A percentile compares a stretch with the other conserved stretches of the same genome.
Evolutionary conservation across 2,113 vertebrate species (phyloP).

Genomic region (Ceratotherium simum): DNA sequence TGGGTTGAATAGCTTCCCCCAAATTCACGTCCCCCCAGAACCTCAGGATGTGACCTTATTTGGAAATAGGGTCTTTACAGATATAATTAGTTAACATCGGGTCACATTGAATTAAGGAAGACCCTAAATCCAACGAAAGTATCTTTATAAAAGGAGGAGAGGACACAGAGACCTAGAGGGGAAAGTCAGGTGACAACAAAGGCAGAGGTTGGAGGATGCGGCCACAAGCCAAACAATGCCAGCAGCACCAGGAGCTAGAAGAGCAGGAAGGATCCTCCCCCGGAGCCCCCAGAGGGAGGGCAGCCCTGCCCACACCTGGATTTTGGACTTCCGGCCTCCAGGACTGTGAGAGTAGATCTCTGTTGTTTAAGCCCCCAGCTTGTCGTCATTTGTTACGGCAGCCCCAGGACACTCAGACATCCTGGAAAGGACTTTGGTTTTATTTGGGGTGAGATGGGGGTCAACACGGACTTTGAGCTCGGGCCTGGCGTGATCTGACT

Average conservation of each 20-base stretch:
- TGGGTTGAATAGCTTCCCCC: background rate
- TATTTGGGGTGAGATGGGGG: accelerated
- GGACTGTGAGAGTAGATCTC: accelerated
- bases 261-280: too few relatives aligned
- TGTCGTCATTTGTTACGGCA: accelerated
- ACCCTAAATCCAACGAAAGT: background rate
- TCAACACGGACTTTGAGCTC: accelerated
- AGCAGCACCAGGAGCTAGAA: accelerated
- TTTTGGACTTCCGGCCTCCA: background rate
- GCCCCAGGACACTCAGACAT: background rate
- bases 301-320: background rate
- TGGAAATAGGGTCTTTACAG: background rate
- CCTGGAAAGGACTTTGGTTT: background rate
- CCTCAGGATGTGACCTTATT: background rate
- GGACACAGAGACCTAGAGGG: background rate
- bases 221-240: background rate
- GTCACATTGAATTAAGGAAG: background rate
- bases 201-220: accelerated
- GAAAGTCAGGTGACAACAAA: background rate
- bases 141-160: background rate
- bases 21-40: background rate
- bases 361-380: background rate
- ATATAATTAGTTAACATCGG: background rate
- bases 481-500: accelerated
- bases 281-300: background rate